These are phyloP conservation scores for Diceros bicornis DNA, from an alignment of 2,797 vertebrate genomes.

Conservation along the genomic window DNA sequence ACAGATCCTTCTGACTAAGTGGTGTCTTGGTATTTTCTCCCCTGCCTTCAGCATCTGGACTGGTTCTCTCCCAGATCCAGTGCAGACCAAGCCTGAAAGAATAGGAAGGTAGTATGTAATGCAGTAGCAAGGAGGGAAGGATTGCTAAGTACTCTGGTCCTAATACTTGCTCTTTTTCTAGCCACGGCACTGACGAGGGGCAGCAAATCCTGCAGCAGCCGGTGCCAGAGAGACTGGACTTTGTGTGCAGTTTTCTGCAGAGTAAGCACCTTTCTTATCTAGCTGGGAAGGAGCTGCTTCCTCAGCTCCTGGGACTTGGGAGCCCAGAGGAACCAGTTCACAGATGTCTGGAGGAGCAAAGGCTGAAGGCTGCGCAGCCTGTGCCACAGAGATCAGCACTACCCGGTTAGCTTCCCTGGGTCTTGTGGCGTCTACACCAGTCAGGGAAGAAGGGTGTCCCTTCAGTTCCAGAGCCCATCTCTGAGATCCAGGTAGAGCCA, in stretches of 20 bases:
- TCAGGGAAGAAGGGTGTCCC: neutral
- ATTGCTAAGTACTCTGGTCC: neutral
- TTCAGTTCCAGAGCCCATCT: neutral
- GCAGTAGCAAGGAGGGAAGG: neutral
- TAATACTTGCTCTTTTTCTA: conserved; percentile 86
- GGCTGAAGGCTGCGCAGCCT: neutral
- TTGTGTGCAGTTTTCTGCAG: conserved; percentile 92
- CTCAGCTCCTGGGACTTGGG: neutral
- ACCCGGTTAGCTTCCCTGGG: neutral
- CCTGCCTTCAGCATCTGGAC: neutral
- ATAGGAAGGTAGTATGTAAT: neutral
- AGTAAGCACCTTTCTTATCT: conserved; percentile 89
- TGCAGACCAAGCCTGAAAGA: neutral
- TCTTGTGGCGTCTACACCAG: neutral
- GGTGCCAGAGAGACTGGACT: conserved; percentile 87
- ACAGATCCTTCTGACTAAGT: neutral
- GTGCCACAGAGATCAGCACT: neutral
- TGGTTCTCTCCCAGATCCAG: neutral
- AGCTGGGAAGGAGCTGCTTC: conserved; percentile 31
- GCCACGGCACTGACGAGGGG: conserved; percentile 89
- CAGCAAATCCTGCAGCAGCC: conserved; percentile 85
- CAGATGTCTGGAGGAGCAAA: conserved; percentile 19
- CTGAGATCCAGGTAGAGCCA: neutral
- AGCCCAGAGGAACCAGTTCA: neutral
- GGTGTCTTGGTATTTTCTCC: neutral